Percentiles rank a stretch among this genome's conserved stretches.
Evolutionary conservation across 2,888 invertebrate genomes (phyloP).

Genomic region (Synergus gifuensis): DNA sequence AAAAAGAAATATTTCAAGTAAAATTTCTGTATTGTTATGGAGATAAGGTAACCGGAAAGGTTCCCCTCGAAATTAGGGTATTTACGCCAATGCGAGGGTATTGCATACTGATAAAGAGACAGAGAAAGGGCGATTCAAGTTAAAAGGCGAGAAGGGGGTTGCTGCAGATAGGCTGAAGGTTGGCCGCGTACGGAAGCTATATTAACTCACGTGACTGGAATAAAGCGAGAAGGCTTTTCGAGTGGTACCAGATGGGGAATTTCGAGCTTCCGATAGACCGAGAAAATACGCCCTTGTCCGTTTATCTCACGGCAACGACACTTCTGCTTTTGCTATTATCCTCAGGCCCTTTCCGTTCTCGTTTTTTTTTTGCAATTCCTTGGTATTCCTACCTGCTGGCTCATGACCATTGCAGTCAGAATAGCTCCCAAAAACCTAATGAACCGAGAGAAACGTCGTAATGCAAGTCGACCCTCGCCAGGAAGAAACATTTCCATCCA

Average conservation of each 20-base stretch:
- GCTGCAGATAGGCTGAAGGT: slow-evolving; percentile 53
- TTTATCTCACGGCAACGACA: slow-evolving; percentile 55
- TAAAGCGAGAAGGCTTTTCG: slow-evolving; percentile 56
- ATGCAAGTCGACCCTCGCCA: neutral
- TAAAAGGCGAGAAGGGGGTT: neutral
- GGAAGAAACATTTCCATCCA: slow-evolving; percentile 16
- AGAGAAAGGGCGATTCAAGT: slow-evolving; percentile 12
- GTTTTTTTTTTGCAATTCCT: slow-evolving; percentile 47
- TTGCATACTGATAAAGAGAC: neutral
- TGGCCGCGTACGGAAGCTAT: slow-evolving; percentile 65
- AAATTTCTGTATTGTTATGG: too few species aligned
- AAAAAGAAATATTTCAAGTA: too few species aligned
- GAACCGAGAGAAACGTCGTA: slow-evolving; percentile 4
- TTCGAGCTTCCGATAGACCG: slow-evolving; percentile 58
- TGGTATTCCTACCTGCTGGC: slow-evolving; percentile 44
- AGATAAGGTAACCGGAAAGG: too few species aligned
- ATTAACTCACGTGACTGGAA: slow-evolving; percentile 70
- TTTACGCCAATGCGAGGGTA: neutral
- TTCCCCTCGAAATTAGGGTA: neutral
- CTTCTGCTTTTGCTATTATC: slow-evolving; percentile 24
- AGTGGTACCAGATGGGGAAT: slow-evolving; percentile 51
- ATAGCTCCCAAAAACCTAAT: slow-evolving; percentile 19
- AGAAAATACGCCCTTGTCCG: slow-evolving; percentile 58
- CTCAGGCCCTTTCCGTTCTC: neutral
- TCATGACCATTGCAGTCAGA: neutral